Evolutionary conservation across 2,888 invertebrate genomes (phyloP), one percentile per base, ranked within the genome.

Genomic region (Tenthredo distinguenda): DNA sequence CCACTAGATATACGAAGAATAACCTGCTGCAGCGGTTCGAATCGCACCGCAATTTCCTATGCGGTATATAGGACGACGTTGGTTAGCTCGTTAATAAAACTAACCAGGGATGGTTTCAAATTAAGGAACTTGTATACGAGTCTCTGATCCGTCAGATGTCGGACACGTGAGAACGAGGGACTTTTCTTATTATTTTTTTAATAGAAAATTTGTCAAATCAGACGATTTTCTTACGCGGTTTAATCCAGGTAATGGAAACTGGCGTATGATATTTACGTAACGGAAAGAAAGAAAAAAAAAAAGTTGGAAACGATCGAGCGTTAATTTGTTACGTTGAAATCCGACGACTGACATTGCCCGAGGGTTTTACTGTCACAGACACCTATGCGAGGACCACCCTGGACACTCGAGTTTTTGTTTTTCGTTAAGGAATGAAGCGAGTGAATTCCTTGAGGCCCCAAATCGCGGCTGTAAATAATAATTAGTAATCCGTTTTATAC

Each of bases 51-150:
- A 65, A 83, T 47, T 68, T 43, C 65, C 50, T 58, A 40, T 10
- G 62, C 62, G 10, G 40, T 15, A 62, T 40, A 37, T n/a, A 3
- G 21, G 4, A 9, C 26, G n/a, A 37, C n/a, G 82, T 83, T 83
- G 68, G 82, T 83, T 31, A 71, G 81, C 85, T 74, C 85, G 37
- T 85, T 72, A 55, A 82, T 82, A 86, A 85, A 55, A 58, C 58
- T 31, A 12, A 21, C 26, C 76, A 43, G 71, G 74, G 83, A 77
- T 86, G 85, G 79, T 85, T 76, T 77, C 74, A 74, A 85, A 86
- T 86, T 86, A 86, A 74, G 85, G 65, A 86, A 76, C 76, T 84
- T 76, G 84, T 76, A 84, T 76, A 84, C 50, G 40, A 34, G 21
- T 18, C 12, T 3, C 76, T 62, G 37, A 83, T 83, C 76, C 76